phyloP scores from a whole-genome alignment of 1,140 invertebrate genomes.

The Choristoneura fumiferana region DNA sequence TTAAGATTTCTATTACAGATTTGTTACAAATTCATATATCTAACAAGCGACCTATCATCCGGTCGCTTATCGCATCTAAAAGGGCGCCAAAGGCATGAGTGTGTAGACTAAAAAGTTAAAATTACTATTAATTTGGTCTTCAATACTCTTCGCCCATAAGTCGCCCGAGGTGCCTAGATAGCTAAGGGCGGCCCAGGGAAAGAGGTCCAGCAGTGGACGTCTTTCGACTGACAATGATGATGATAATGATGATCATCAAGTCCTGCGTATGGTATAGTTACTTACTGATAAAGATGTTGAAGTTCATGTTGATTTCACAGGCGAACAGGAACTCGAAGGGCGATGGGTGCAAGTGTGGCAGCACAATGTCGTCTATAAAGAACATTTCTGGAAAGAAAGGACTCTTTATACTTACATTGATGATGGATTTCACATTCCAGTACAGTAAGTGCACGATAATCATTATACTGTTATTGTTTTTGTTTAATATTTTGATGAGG shows the following conservation, averaged over 20 bases:
- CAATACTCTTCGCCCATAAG: no score
- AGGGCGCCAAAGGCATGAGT: no score
- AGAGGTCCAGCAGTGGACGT: no score
- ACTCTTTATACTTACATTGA: neutral
- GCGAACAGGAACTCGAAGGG: slow-evolving; percentile 19
- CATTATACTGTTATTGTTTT: neutral
- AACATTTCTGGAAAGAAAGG: neutral
- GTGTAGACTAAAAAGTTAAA: no score
- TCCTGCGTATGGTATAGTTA: slow-evolving; percentile 7
- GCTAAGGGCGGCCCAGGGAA: no score
- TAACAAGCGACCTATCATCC: no score
- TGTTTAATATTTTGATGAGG: neutral
- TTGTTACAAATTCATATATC: no score
- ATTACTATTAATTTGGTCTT: no score
- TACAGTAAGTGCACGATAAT: slow-evolving; percentile 1
- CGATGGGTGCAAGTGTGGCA: slow-evolving; percentile 31
- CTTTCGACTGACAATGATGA: no score
- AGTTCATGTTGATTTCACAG: slow-evolving; percentile 4
- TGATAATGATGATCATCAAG: neutral
- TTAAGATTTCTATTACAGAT: no score
- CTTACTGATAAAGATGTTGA: neutral
- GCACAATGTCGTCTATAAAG: slow-evolving; percentile 9
- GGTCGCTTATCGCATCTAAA: no score
- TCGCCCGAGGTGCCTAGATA: no score
- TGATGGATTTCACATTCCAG: neutral